Percentiles rank a stretch among this genome's conserved stretches.
phyloP scores from a whole-genome alignment of 2,888 invertebrate species.

The Hypolimnas misippus region DNA sequence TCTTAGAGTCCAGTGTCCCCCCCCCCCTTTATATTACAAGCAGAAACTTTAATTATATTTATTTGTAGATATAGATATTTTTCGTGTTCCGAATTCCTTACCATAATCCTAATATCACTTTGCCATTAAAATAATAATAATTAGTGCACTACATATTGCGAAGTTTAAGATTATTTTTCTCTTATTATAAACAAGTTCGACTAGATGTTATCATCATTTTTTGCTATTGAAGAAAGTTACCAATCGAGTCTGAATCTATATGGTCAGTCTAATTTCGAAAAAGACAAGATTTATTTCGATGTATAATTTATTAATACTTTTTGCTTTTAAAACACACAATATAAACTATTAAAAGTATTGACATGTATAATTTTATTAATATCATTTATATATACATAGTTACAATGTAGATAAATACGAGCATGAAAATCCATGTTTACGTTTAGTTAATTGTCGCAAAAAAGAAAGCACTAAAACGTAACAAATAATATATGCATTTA shows the following conservation, averaged over 20 bases:
- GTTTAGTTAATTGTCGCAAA: not conserved
- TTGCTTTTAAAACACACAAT: not conserved
- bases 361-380: too few species aligned
- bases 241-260: conserved; percentile 3
- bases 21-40: too few species aligned
- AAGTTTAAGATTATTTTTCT: conserved; percentile 1
- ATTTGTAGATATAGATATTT: too few species aligned
- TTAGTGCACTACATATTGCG: not conserved
- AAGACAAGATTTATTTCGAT: not conserved
- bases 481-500: conserved; percentile 21
- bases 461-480: conserved; percentile 8
- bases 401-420: not conserved
- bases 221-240: conserved; percentile 10
- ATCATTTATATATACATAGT: too few species aligned
- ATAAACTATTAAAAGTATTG: too few species aligned
- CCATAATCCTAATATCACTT: too few species aligned
- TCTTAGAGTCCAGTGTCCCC: too few species aligned
- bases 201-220: conserved; percentile 2
- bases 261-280: conserved; percentile 7
- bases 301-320: not conserved
- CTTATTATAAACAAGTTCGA: not conserved
- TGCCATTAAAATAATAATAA: not conserved
- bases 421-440: not conserved
- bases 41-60: too few species aligned
- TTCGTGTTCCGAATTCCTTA: too few species aligned